Base-by-base conservation (phyloP, 2,888 invertebrate species). In the Fabriciana adippe region DNA sequence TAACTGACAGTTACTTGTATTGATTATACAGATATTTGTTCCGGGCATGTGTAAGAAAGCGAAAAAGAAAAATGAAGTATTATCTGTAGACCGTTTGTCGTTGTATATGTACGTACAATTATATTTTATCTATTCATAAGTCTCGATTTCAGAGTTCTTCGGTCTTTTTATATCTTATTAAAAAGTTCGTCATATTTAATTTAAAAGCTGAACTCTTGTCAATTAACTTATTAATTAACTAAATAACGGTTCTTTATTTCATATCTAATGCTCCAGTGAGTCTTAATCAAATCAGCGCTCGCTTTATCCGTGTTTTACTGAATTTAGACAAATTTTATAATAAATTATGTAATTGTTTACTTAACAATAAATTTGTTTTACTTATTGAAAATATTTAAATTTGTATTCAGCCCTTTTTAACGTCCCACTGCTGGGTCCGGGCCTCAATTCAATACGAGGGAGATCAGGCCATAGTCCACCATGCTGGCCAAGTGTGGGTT, bases 181-280 rank as follows among this genome's bases (percentile, higher is more conserved):
- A 59, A 59, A 59, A 26, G 48, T 59, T 26, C 3, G 26, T 56
- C 18, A 56, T 47, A 26, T 57, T 26, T 4, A 6, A 59, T 48
- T 47, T 59, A 48, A 59, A 48, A 59, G 48, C 6, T 59, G n/a
- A 48, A 26, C 26, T 59, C 47, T 59, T 15, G 15, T 65, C 14
- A 11, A 14, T 5, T 4, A 57, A 65, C 21, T 53, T 65, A 41
- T 59, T 53, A 65, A 65, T 65, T 65, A 65, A 59, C 53, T 59
- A 47, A 54, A 53, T 41, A 21, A 59, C 53, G n/a, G 31, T 65
- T 50, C 53, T 59, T 59, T 54, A 53, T 45, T 31, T 59, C 47
- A 31, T 45, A 53, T 65, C 59, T 6, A 45, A 14, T 31, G 31
- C 57, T 59, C 57, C 35, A 35, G 54, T 55, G 54, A 55, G 31